Conservation (phyloP, 2,888 invertebrate genomes). For the Platycheirus albimanus region DNA sequence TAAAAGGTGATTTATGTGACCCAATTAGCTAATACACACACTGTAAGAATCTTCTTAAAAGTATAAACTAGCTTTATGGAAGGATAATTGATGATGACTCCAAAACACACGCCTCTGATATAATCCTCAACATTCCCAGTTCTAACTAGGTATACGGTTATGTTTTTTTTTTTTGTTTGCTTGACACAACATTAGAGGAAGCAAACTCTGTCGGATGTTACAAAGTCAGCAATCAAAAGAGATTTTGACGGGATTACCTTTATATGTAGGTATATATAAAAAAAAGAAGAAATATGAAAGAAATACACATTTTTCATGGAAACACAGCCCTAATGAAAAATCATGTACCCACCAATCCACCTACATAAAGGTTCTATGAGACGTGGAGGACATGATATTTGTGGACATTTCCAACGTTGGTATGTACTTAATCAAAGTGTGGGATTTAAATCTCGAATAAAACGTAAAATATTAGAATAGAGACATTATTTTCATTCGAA, state of each 20-base stretch:
- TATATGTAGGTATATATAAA: conserved; percentile 1
- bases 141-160: not conserved
- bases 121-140: conserved; percentile 28
- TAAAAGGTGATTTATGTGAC: conserved; percentile 29
- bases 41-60: conserved; percentile 6
- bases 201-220: conserved; percentile 25
- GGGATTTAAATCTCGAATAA: conserved; percentile 1
- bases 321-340: conserved; percentile 12
- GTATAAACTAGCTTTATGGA: conserved; percentile 24
- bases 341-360: conserved; percentile 13
- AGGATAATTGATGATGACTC: conserved; percentile 31
- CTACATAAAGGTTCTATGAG: not conserved
- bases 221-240: conserved; percentile 43
- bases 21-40: conserved; percentile 28
- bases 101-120: conserved; percentile 27
- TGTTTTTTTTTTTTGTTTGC: conserved; percentile 1
- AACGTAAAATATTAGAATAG: not conserved
- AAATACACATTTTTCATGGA: conserved; percentile 23
- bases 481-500: not conserved
- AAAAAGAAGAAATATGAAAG: conserved; percentile 14
- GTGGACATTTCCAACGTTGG: not conserved
- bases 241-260: conserved; percentile 36
- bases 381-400: conserved; percentile 7
- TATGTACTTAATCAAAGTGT: conserved; percentile 26
- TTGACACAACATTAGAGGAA: not conserved